Percentiles rank a stretch among this genome's conserved stretches.
Evolutionary conservation across 2,113 vertebrate genomes (phyloP).

Genomic region (Pteropus alecto): DNA sequence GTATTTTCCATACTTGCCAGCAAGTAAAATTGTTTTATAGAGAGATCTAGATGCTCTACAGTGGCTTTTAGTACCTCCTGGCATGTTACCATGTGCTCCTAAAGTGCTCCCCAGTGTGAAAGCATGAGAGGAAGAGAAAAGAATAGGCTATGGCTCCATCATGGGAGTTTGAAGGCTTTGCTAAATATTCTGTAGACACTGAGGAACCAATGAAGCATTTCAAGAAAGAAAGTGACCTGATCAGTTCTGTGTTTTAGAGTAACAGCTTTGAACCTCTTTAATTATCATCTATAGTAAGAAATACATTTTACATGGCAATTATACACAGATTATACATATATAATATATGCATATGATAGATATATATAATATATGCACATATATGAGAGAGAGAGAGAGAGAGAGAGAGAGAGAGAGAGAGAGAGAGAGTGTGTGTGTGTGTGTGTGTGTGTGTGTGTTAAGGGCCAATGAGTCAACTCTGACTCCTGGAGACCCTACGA

Average conservation of each 20-base stretch:
- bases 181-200: not conserved
- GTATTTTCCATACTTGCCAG: not conserved
- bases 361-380: not conserved
- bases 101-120: not conserved
- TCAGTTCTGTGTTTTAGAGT: not conserved
- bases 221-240: not conserved
- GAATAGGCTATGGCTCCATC: not conserved
- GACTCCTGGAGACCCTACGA: not conserved
- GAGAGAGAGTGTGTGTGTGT: not conserved
- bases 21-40: not conserved
- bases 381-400: not conserved
- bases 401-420: no score
- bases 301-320: not conserved
- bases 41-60: not conserved
- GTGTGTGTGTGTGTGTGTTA: not conserved
- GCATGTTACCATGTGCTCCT: not conserved
- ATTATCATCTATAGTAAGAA: not conserved
- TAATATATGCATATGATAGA: not conserved
- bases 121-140: not conserved
- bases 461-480: not conserved
- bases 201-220: not conserved
- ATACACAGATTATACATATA: not conserved
- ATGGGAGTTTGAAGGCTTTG: not conserved
- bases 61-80: not conserved
- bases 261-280: not conserved